phyloP scores from a whole-genome alignment of 2,113 vertebrate species.

The Ardeotis arabs region DNA sequence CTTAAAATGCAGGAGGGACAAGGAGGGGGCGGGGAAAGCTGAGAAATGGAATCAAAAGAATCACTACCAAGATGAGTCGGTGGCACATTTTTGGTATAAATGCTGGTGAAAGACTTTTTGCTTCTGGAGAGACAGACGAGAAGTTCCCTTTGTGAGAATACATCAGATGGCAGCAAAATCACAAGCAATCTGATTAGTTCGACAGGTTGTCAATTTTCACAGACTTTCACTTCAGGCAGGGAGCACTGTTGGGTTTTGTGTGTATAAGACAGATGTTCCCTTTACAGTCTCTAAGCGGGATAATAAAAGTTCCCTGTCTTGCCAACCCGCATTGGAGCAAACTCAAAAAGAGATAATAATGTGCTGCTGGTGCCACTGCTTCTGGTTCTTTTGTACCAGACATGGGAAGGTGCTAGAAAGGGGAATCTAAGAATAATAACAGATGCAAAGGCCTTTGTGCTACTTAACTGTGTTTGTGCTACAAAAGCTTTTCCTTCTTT shows the following conservation, averaged over 20 bases:
- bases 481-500: neutral
- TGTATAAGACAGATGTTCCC: constrained; percentile 35
- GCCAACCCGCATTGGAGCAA: neutral
- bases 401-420: neutral
- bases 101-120: neutral
- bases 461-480: neutral
- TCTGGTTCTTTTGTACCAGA: neutral
- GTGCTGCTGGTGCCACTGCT: neutral
- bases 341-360: neutral
- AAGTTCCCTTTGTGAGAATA: neutral
- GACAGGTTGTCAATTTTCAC: constrained; percentile 41
- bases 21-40: neutral
- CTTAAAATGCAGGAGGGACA: neutral
- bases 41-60: neutral
- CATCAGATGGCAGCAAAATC: constrained; percentile 6
- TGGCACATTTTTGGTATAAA: neutral
- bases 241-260: constrained; percentile 7
- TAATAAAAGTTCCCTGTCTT: constrained; percentile 23
- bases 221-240: neutral
- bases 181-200: constrained; percentile 10
- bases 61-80: neutral
- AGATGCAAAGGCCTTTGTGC: neutral
- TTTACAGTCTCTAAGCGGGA: neutral
- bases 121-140: neutral
- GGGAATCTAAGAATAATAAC: neutral